These are phyloP conservation scores for Nibea coibor DNA, from an alignment of 2,113 vertebrate species.

Conservation along the genomic window DNA sequence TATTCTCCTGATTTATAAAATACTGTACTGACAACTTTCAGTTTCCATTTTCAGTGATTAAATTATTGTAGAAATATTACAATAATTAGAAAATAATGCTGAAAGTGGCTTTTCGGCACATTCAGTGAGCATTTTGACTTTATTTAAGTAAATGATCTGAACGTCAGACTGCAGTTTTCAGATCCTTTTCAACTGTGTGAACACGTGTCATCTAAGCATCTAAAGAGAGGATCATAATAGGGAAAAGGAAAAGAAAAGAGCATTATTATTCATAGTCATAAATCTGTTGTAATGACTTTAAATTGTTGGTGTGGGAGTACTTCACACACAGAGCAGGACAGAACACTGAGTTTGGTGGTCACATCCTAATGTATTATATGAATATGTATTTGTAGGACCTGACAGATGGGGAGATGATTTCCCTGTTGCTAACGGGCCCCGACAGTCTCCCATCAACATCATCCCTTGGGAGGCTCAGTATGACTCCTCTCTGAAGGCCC, in stretches of 20 bases:
- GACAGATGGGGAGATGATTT: conserved; percentile 87
- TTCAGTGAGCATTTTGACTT: not conserved
- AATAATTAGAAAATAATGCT: not conserved
- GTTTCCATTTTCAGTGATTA: not conserved
- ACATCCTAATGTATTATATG: not conserved
- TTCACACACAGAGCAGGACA: not conserved
- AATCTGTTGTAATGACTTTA: not conserved
- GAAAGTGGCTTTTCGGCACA: not conserved
- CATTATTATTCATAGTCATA: not conserved
- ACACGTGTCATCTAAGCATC: not conserved
- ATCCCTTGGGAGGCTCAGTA: conserved; percentile 86
- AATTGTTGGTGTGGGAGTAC: not conserved
- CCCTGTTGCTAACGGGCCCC: conserved; percentile 88
- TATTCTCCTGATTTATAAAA: not conserved
- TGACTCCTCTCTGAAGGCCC: conserved; percentile 86
- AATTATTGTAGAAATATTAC: not conserved
- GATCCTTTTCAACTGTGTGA: not conserved
- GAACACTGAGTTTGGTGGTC: not conserved
- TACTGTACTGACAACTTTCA: not conserved
- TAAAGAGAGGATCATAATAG: not conserved
- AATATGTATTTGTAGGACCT: conserved; percentile 84
- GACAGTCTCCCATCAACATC: conserved; percentile 96
- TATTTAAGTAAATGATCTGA: not conserved
- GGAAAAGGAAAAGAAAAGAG: not conserved
- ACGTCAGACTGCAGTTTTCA: not conserved